Conservation (phyloP, 2,797 vertebrate species). For the Jordanella pulchra region DNA sequence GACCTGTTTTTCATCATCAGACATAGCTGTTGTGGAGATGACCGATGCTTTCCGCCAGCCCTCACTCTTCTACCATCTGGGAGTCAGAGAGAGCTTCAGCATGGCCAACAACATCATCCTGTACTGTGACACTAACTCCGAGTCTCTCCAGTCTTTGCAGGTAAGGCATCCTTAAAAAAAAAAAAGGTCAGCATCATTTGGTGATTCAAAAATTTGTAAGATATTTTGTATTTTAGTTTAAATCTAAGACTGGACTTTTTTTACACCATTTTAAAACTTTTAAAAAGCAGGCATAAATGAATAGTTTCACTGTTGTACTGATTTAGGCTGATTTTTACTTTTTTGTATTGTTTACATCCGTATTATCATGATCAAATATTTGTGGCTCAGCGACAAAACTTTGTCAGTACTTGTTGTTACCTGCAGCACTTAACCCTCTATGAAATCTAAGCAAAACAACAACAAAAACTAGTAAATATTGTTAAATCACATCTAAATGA, state of each 20-base stretch:
- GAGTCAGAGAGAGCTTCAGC: slow-evolving; percentile 97
- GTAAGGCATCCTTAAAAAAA: slow-evolving; percentile 64
- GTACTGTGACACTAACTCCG: slow-evolving; percentile 92
- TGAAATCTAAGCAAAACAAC: no score
- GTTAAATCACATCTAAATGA: neutral
- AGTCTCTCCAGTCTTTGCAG: slow-evolving; percentile 95
- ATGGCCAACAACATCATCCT: slow-evolving; percentile 99
- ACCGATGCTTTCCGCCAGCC: slow-evolving; percentile 96
- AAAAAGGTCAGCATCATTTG: slow-evolving; percentile 6
- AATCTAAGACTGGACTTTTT: neutral
- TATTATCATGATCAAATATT: neutral
- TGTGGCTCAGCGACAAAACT: no score
- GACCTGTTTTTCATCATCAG: slow-evolving; percentile 71
- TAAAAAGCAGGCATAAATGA: neutral
- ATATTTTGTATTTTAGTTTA: neutral
- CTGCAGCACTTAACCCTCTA: no score
- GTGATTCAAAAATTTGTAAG: slow-evolving; percentile 27
- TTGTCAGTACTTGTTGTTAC: no score
- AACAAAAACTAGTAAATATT: no score
- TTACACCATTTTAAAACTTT: neutral
- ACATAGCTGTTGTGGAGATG: slow-evolving; percentile 98
- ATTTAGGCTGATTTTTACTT: neutral
- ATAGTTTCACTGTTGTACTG: neutral
- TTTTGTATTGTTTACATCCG: neutral
- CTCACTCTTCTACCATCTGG: slow-evolving; percentile 96